Evolutionary conservation across 2,888 invertebrate genomes (phyloP), one percentile per base, ranked within the genome.

Genomic region (Ceraclea dissimilis): DNA sequence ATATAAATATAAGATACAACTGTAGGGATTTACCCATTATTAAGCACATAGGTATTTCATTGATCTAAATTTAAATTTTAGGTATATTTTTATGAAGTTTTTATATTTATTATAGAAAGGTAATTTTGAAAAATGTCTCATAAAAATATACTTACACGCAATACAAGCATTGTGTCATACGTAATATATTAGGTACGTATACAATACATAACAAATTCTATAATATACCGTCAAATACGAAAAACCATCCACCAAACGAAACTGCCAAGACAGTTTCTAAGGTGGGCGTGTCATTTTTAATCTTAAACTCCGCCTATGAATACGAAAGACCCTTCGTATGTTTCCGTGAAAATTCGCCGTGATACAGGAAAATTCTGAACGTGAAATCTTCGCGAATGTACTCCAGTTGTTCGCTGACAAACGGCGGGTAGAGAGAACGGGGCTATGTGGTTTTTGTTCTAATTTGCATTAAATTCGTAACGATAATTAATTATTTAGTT

Each of bases 211-310:
- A 43, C 43, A 4, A 43, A 43, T 43, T 43, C 17, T 17, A 13
- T 16, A 5, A 43, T 16, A 43, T 43, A 43, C 43, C 43, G 13
- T 43, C 59, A 52, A 55, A 61, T 52, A 59, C 57, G 61, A 61
- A 59, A 61, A 61, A 59, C 61, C 59, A 59, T 59, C 52, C 61
- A 53, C 54, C 57, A 57, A 59, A 56, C 61, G 59, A 61, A 61
- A 57, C 61, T 44, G 47, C 59, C 43, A 60, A 61, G 61, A 59
- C 59, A 51, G 52, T 48, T 53, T 52, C 52, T 52, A 31, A 49
- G 56, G 54, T 55, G 44, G 61, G 61, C 61, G 61, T 59, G 56
- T 48, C 56, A 33, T 22, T n/a, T 10, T 33, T 46, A 39, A 44
- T 48, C 58, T 49, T 44, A 51, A 56, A 57, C 59, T 54, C 59